Percentiles rank a stretch among this genome's conserved stretches.
Evolutionary conservation across 2,113 vertebrate species (phyloP).

Genomic region (Lontra canadensis): DNA sequence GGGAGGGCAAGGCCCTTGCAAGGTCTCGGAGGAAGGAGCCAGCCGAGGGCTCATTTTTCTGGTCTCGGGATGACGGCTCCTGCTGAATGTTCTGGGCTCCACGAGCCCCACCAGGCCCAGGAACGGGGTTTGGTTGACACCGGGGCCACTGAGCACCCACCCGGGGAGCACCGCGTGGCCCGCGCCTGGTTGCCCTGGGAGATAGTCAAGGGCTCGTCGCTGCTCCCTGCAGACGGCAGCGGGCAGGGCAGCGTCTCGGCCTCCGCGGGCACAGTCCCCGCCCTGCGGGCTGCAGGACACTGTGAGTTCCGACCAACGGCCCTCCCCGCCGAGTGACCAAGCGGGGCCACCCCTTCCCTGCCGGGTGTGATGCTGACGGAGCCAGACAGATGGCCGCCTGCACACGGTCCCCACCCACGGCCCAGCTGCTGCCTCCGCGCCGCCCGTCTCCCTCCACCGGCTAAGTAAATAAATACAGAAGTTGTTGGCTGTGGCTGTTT

Average conservation of each 20-base stretch:
- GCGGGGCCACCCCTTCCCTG: not conserved
- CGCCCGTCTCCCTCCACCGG: not conserved
- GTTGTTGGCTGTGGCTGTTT: not conserved
- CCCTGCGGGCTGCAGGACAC: not conserved
- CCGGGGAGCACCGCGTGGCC: no score
- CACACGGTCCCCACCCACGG: not conserved
- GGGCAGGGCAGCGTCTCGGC: not conserved
- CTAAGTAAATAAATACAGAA: conserved; percentile 60
- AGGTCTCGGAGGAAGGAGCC: not conserved
- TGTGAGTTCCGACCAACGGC: not conserved
- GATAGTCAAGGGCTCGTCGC: not conserved
- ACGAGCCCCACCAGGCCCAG: not conserved
- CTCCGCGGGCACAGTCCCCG: accelerated
- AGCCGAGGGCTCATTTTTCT: accelerated
- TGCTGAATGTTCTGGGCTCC: not conserved
- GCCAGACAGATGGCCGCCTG: conserved; percentile 32
- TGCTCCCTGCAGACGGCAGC: not conserved
- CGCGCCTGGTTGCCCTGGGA: not conserved
- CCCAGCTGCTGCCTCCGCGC: not conserved
- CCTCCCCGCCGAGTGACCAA: not conserved
- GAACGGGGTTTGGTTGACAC: not conserved
- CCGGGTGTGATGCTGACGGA: not conserved
- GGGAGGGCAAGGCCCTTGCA: accelerated
- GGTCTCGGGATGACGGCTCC: not conserved
- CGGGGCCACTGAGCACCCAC: accelerated